Evolutionary conservation across 2,888 invertebrate species (phyloP).

Genomic region (Melanargia galathea): DNA sequence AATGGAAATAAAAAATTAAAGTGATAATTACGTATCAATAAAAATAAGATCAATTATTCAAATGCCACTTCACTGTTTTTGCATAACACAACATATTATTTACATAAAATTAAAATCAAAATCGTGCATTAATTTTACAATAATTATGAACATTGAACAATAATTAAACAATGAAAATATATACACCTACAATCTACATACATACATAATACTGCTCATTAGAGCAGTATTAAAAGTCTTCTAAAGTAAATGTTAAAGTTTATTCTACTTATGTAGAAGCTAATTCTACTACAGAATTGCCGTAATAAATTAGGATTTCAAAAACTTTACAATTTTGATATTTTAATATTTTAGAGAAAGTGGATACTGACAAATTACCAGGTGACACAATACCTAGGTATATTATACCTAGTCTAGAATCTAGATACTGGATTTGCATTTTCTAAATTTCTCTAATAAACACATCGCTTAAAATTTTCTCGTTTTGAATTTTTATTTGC

Average conservation of each 20-base stretch:
- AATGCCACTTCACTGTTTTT: background rate
- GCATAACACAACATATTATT: background rate
- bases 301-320: background rate
- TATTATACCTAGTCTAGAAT: background rate
- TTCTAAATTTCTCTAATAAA: conserved; percentile 11
- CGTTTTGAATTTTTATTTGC: background rate
- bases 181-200: too few relatives aligned
- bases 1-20: too few relatives aligned
- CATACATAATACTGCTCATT: too few relatives aligned
- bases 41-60: background rate
- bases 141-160: too few relatives aligned
- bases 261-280: background rate
- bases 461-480: background rate
- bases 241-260: conserved; percentile 2
- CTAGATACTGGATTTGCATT: conserved; percentile 8
- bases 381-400: background rate
- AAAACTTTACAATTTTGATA: background rate
- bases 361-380: background rate
- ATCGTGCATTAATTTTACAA: background rate
- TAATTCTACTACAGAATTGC: background rate
- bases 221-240: too few relatives aligned
- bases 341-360: conserved; percentile 3
- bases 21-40: too few relatives aligned
- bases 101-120: background rate
- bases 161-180: conserved; percentile 3